These are phyloP conservation scores for Temnothorax curvispinosus DNA, from an alignment of 1,140 invertebrate species.

Conservation along the genomic window DNA sequence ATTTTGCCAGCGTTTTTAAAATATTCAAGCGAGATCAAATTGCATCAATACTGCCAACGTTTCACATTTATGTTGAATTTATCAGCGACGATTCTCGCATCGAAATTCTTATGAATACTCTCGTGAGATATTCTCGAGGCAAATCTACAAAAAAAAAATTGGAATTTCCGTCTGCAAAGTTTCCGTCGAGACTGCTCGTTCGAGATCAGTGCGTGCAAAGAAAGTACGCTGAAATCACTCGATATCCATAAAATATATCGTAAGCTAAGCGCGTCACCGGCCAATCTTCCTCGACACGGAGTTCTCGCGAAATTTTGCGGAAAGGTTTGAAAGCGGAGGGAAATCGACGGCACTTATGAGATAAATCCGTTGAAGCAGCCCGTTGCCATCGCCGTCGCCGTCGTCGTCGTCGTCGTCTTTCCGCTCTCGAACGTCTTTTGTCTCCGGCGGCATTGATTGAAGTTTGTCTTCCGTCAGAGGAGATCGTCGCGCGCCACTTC, in stretches of 20 bases:
- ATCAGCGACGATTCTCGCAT: neutral
- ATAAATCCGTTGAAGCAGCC: conserved; percentile 49
- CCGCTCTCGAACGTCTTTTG: conserved; percentile 55
- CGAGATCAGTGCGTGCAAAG: conserved; percentile 4
- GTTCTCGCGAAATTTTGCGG: conserved; percentile 39
- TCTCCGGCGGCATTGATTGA: conserved; percentile 73
- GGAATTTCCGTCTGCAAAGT: conserved; percentile 27
- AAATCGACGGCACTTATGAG: conserved; percentile 59
- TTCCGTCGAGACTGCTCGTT: conserved; percentile 1
- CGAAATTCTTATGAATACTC: conserved; percentile 37
- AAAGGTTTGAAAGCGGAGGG: conserved; percentile 54
- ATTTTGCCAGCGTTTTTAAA: neutral
- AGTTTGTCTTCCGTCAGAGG: conserved; percentile 72
- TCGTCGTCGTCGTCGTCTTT: conserved; percentile 37
- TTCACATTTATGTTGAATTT: conserved; percentile 9
- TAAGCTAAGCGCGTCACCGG: conserved; percentile 53
- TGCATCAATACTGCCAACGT: neutral
- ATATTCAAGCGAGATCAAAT: neutral
- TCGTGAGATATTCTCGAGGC: conserved; percentile 5
- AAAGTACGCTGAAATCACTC: conserved; percentile 51
- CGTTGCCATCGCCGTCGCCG: conserved; percentile 14
- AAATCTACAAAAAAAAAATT: neutral
- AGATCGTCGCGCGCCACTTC: conserved; percentile 68
- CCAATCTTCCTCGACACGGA: conserved; percentile 49
- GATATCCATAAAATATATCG: conserved; percentile 61